A percentile compares a stretch with the other conserved stretches of the same genome.
Conservation (phyloP, 2,797 vertebrate genomes). For the Tinamus major region DNA sequence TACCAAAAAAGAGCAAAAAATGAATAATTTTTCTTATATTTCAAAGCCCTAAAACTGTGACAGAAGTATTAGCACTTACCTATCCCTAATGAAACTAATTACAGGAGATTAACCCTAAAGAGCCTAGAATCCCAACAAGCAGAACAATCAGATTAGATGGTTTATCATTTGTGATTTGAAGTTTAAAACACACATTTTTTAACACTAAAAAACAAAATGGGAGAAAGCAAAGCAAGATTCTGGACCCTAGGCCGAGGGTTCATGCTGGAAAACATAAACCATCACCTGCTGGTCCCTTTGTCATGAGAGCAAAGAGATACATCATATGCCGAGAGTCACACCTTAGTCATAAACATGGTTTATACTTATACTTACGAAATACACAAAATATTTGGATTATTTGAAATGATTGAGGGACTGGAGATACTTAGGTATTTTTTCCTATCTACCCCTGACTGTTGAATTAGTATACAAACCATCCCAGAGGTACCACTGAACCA, state of each 20-base stretch:
- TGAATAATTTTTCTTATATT: background rate
- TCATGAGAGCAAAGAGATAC: background rate
- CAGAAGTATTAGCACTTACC: background rate
- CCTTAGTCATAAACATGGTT: background rate
- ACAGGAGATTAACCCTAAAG: background rate
- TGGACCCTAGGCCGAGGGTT: background rate
- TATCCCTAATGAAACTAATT: background rate
- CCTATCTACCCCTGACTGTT: background rate
- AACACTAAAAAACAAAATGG: background rate
- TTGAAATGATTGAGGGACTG: background rate
- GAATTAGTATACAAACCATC: background rate
- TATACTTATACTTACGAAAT: background rate
- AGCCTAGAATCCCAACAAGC: background rate
- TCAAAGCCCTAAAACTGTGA: background rate
- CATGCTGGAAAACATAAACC: background rate
- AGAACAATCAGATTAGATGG: background rate
- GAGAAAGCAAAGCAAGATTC: background rate
- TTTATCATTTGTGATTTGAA: background rate
- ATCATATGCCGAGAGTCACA: background rate
- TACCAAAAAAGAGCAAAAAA: background rate
- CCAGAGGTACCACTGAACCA: background rate
- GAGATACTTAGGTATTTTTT: background rate
- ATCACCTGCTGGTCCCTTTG: background rate
- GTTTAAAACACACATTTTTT: background rate
- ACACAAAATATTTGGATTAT: background rate